A percentile compares a stretch with the other conserved stretches of the same genome.
phyloP scores from a whole-genome alignment of 2,888 invertebrate genomes.

The Trichopria drosophilae region DNA sequence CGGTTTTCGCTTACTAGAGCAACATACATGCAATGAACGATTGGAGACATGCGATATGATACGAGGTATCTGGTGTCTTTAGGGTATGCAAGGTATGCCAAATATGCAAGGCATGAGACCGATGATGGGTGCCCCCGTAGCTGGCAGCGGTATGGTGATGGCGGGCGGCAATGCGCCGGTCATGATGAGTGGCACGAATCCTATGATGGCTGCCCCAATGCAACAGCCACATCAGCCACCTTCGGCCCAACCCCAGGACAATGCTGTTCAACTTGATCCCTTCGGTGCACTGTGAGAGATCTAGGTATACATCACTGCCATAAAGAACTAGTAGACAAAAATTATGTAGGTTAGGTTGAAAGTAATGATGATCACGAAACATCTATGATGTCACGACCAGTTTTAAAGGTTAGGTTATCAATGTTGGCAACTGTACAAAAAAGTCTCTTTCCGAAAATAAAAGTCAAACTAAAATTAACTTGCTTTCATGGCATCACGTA shows the following conservation, averaged over 20 bases:
- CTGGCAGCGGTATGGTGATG: conserved; percentile 34
- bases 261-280: conserved; percentile 61
- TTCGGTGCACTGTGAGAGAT: conserved; percentile 60
- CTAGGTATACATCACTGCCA: too few relatives aligned
- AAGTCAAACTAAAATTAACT: too few relatives aligned
- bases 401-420: too few relatives aligned
- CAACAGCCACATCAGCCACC: conserved; percentile 38
- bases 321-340: too few relatives aligned
- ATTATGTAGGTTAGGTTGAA: too few relatives aligned
- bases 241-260: conserved; percentile 45
- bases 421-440: too few relatives aligned
- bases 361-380: too few relatives aligned
- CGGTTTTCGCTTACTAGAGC: conserved; percentile 11
- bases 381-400: too few relatives aligned
- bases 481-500: too few relatives aligned
- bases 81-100: conserved; percentile 54
- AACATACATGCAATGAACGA: background rate
- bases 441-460: too few relatives aligned
- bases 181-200: conserved; percentile 41
- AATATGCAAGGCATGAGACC: conserved; percentile 53
- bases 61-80: too few relatives aligned
- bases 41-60: conserved; percentile 4
- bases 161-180: conserved; percentile 41
- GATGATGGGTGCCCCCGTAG: conserved; percentile 49
- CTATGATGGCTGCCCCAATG: conserved; percentile 46